Conservation (phyloP, 2,797 vertebrate species). For the Valencia hispanica region DNA sequence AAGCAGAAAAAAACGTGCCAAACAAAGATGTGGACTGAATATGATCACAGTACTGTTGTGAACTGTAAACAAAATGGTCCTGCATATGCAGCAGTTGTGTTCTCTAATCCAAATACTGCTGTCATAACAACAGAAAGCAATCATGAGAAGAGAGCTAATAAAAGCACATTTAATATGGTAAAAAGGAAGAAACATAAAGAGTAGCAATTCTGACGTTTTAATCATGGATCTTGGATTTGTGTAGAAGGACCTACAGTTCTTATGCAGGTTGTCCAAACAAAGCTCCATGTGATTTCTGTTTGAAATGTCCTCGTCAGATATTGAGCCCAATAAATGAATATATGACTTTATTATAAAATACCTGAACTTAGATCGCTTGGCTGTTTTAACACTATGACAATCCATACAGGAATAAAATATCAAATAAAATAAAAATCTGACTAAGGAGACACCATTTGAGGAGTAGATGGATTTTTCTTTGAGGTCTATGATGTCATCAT, state of each 20-base stretch:
- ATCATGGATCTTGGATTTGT: not conserved
- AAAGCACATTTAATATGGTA: not conserved
- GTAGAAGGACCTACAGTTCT: not conserved
- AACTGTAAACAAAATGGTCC: not conserved
- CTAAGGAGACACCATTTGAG: not conserved
- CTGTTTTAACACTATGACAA: not conserved
- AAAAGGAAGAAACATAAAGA: not conserved
- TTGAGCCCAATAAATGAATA: not conserved
- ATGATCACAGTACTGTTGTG: not conserved
- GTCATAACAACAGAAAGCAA: not conserved
- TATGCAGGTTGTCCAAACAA: not conserved
- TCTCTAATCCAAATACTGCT: not conserved
- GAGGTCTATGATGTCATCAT: not conserved
- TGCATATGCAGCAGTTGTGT: not conserved
- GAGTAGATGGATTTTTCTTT: not conserved
- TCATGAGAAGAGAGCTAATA: not conserved
- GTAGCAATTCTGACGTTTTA: not conserved
- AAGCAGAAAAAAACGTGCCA: not conserved
- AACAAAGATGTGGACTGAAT: not conserved
- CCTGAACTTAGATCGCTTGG: not conserved
- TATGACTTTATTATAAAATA: not conserved
- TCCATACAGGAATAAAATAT: not conserved
- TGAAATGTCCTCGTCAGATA: not conserved
- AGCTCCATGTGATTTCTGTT: not conserved
- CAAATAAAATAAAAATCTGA: too few relatives aligned